Conservation (phyloP, 2,888 invertebrate genomes). For the Elysia crispata region DNA sequence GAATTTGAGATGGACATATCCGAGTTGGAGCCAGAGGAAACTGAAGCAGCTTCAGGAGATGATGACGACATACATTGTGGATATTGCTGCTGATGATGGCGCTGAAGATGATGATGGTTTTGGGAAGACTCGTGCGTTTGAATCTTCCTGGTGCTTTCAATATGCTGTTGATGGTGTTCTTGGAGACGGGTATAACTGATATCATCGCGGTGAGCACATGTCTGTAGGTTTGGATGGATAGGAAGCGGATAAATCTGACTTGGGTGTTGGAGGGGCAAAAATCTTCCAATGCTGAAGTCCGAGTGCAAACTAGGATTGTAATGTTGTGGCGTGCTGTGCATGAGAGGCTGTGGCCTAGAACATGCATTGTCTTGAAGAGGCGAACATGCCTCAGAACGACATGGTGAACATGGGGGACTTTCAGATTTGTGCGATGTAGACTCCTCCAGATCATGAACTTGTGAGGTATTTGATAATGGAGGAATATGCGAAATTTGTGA, state of each 20-base stretch:
- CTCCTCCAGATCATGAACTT: too few relatives aligned
- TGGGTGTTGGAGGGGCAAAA: too few relatives aligned
- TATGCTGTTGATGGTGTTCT: constrained; percentile 42
- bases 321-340: constrained; percentile 38
- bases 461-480: too few relatives aligned
- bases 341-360: constrained; percentile 27
- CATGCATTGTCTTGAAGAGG: too few relatives aligned
- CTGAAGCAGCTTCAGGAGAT: constrained; percentile 13
- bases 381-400: too few relatives aligned
- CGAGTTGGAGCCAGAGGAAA: not conserved
- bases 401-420: too few relatives aligned
- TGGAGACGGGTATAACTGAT: too few relatives aligned
- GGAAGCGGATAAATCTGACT: too few relatives aligned
- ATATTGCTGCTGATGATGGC: constrained; percentile 42
- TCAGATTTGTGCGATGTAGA: too few relatives aligned
- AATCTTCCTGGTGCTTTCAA: constrained; percentile 56
- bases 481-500: too few relatives aligned
- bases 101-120: constrained; percentile 16
- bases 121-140: constrained; percentile 39
- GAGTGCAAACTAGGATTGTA: not conserved
- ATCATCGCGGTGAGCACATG: too few relatives aligned
- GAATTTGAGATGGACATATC: constrained; percentile 24
- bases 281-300: not conserved
- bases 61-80: constrained; percentile 48
- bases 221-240: too few relatives aligned